Evolutionary conservation across 2,888 invertebrate genomes (phyloP).

Genomic region (Phortica magna): DNA sequence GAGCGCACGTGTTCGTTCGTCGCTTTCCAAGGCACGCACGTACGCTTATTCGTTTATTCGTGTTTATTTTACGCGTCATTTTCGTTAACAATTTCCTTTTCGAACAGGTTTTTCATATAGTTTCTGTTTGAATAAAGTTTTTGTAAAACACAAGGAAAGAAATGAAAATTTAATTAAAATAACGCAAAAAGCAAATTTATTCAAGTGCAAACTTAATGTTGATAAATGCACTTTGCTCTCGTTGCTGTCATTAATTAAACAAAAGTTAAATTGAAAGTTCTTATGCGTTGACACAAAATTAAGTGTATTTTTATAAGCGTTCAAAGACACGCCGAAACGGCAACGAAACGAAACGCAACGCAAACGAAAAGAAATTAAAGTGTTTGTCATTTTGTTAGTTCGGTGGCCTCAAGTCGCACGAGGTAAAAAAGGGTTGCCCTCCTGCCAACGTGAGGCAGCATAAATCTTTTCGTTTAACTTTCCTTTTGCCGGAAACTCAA

Average conservation of each 20-base stretch:
- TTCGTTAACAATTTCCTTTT: constrained; percentile 28
- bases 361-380: background rate
- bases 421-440: background rate
- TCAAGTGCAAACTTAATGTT: background rate
- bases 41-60: constrained; percentile 1
- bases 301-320: background rate
- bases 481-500: background rate
- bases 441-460: too few relatives aligned
- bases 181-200: background rate
- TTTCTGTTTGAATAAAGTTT: too few relatives aligned
- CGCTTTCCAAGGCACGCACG: background rate
- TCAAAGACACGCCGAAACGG: background rate
- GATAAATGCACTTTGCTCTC: background rate
- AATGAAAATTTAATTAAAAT: constrained; percentile 1
- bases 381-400: background rate
- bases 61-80: constrained; percentile 8
- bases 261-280: constrained; percentile 13
- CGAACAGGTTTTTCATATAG: background rate
- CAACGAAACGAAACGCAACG: background rate
- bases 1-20: constrained; percentile 61
- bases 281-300: background rate
- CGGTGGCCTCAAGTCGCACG: background rate
- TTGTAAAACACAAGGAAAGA: background rate
- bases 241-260: background rate
- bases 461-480: background rate